Evolutionary conservation across 2,797 vertebrate genomes (phyloP).

Genomic region (Halcyon smyrnensis): DNA sequence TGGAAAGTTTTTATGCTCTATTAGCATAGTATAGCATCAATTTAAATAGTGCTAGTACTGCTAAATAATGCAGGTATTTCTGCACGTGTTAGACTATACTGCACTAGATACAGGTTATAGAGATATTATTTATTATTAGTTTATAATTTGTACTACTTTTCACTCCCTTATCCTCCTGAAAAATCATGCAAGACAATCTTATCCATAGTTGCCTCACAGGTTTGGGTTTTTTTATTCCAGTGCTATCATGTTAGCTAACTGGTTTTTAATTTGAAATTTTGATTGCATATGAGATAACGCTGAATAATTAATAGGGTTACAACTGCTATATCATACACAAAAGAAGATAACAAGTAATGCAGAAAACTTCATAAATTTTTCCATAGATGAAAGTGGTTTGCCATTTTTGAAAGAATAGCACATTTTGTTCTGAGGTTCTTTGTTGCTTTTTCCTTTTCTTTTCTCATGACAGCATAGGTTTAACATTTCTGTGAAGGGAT

Average conservation of each 20-base stretch:
- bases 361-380: neutral
- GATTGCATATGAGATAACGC: neutral
- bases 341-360: neutral
- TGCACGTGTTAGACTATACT: neutral
- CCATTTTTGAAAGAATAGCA: neutral
- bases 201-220: neutral
- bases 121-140: neutral
- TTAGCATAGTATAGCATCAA: neutral
- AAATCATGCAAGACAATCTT: neutral
- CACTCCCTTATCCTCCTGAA: neutral
- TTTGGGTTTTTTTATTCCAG: fast-evolving
- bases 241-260: neutral
- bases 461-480: neutral
- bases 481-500: neutral
- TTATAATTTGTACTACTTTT: neutral
- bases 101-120: neutral
- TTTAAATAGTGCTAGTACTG: neutral
- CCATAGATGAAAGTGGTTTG: neutral
- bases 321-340: neutral
- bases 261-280: neutral
- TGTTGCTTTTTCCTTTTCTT: neutral
- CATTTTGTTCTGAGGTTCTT: neutral
- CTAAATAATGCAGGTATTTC: neutral
- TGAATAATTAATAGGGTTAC: neutral
- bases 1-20: neutral